A percentile compares a stretch with the other conserved stretches of the same genome.
These are phyloP conservation scores for Gambusia affinis DNA, from an alignment of 2,113 vertebrate genomes.

Conservation along the genomic window DNA sequence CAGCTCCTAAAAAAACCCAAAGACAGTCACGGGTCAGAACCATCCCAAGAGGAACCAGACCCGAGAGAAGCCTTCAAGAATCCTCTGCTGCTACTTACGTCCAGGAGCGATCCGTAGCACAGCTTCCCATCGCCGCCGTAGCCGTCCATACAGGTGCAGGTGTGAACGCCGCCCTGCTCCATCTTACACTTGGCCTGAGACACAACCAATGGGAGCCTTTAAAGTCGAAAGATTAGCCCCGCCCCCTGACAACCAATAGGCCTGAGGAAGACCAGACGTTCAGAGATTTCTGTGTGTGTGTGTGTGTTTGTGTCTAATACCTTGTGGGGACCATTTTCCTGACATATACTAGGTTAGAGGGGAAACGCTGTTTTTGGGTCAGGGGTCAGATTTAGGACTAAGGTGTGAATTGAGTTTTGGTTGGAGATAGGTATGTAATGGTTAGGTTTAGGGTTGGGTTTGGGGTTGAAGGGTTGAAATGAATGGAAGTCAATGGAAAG, in stretches of 20 bases:
- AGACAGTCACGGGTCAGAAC: neutral
- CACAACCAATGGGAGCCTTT: neutral
- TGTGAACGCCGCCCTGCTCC: constrained; percentile 70
- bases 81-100: constrained; percentile 46
- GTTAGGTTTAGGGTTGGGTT: no score
- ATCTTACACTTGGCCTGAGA: constrained; percentile 85
- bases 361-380: no score
- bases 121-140: constrained; percentile 84
- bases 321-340: no score
- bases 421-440: no score
- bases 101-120: constrained; percentile 86
- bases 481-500: no score
- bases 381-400: no score
- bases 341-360: no score
- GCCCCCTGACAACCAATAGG: no score
- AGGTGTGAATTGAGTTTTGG: no score
- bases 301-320: constrained; percentile 14
- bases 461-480: no score
- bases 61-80: neutral
- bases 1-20: constrained; percentile 82
- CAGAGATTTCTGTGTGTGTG: neutral
- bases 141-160: constrained; percentile 83
- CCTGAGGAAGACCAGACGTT: no score
- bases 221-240: neutral
- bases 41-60: no score